phyloP scores from a whole-genome alignment of 1,140 invertebrate species.

The Gryon sp. region DNA sequence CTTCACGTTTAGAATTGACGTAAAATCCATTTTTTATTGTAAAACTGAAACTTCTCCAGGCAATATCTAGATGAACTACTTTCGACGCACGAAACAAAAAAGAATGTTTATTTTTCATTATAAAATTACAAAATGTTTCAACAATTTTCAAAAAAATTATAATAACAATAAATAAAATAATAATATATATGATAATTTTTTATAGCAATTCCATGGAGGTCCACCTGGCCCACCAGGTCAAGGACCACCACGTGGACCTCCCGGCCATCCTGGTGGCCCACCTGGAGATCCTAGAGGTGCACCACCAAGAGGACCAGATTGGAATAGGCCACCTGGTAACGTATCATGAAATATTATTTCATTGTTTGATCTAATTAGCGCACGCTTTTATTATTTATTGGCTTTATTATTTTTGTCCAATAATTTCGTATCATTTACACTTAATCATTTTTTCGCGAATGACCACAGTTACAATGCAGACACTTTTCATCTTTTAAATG shows the following conservation, averaged over 20 bases:
- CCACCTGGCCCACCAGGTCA: conserved; percentile 83
- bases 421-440: not conserved
- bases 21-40: too few species aligned
- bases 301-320: conserved; percentile 84
- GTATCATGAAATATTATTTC: conserved; percentile 2
- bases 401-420: conserved; percentile 1
- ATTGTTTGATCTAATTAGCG: not conserved
- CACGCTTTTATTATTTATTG: conserved; percentile 4
- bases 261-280: conserved; percentile 79
- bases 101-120: too few species aligned
- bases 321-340: conserved; percentile 85
- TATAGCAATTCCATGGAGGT: conserved; percentile 79
- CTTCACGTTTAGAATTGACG: too few species aligned
- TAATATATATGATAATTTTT: not conserved
- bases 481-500: too few species aligned
- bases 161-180: too few species aligned
- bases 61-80: too few species aligned
- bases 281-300: conserved; percentile 81
- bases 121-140: too few species aligned
- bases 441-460: not conserved
- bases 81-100: too few species aligned
- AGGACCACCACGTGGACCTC: conserved; percentile 83
- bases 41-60: too few species aligned
- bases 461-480: not conserved
- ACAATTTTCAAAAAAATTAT: too few species aligned